Conservation (phyloP, 2,113 vertebrate genomes). For the Aythya baeri region DNA sequence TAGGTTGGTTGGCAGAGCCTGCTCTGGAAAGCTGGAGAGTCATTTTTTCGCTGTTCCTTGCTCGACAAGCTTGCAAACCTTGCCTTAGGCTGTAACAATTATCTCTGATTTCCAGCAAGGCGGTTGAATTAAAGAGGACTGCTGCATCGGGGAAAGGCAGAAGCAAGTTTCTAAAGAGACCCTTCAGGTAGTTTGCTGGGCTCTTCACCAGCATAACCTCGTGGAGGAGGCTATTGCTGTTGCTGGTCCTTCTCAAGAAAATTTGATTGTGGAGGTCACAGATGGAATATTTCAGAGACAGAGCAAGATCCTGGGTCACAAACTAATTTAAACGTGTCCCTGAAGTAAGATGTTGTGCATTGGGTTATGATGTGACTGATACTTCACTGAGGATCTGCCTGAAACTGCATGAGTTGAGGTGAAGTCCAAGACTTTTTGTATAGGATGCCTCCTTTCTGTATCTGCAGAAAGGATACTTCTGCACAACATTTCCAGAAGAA, state of each 20-base stretch:
- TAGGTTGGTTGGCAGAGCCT: background rate
- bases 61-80: background rate
- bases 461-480: background rate
- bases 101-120: slow-evolving; percentile 39
- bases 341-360: background rate
- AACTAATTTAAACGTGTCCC: background rate
- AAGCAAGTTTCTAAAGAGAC: slow-evolving; percentile 10
- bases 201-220: background rate
- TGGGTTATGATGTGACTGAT: background rate
- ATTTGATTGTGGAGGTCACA: background rate
- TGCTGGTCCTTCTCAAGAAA: background rate
- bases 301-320: background rate
- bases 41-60: background rate
- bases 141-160: background rate
- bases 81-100: slow-evolving; percentile 21
- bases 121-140: slow-evolving; percentile 11
- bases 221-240: background rate
- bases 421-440: background rate
- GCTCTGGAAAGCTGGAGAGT: background rate
- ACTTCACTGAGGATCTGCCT: background rate
- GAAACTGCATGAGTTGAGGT: background rate
- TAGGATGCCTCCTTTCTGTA: background rate
- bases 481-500: background rate
- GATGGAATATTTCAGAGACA: background rate
- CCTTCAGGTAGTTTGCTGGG: background rate